Base-by-base conservation (phyloP, 2,113 vertebrate genomes). In the Plectropomus leopardus region DNA sequence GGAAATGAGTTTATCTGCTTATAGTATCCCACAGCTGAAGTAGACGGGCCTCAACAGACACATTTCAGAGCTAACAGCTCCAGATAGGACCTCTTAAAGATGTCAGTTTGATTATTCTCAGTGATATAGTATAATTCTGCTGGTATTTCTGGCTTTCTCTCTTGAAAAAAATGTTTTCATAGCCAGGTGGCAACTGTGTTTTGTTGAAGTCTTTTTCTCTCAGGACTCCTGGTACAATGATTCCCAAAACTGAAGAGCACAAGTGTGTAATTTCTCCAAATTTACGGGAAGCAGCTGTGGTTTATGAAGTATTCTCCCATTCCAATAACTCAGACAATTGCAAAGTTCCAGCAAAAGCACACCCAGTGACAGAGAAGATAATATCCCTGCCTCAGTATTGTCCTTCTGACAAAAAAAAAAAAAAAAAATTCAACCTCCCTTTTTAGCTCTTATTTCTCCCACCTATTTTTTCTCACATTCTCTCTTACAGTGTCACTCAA, bases 401-500 rank as follows among this genome's bases (percentile, higher is more conserved):
- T 50, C 40, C 17, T 44, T 4, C 40, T 63, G 17, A 26, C 28
- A 51, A 21, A 42, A 26, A 34, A 51, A 21, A 42, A 23, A 77
- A 57, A 13, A 72, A 70, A 34, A 21, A 0, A n/a, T 58, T 60
- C 1, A 21, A 40, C 45, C 19, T 36, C 64, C 54, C 26, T 21
- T 64, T 40, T 69, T 71, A 63, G 14, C 26, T 73, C 23, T 60
- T 9, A 55, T 80, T 65, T 71, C 60, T 73, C 57, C 58, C 8
- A 16, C n/a, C 1, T 61, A 42, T 50, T 58, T 17, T 13, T 21
- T 26, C 48, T 45, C 66, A 51, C 14, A 23, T 57, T 64, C 14
- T 28, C 40, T 63, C 45, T 40, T 30, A 34, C 17, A 13, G 8
- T 14, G 11, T 66, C 14, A 6, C 21, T 1, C 42, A 28, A 48